phyloP scores from a whole-genome alignment of 2,888 invertebrate species.

The Sinhomidia bicolor region DNA sequence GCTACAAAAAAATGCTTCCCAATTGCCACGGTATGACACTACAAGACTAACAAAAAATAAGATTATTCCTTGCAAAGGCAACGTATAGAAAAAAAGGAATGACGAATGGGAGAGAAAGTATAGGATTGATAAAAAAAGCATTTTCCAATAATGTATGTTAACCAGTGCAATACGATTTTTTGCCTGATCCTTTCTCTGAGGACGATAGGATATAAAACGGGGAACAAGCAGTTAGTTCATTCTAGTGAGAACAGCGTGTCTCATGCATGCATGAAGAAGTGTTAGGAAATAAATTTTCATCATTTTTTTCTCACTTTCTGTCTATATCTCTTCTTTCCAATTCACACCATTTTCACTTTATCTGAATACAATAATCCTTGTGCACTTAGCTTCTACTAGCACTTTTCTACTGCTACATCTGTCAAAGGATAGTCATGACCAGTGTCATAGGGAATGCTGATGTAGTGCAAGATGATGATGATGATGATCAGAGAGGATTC shows the following conservation, averaged over 20 bases:
- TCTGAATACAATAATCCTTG: conserved; percentile 50
- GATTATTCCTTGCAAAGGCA: background rate
- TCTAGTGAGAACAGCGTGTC: conserved; percentile 20
- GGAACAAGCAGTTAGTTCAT: background rate
- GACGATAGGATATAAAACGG: background rate
- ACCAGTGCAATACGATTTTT: background rate
- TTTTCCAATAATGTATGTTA: background rate
- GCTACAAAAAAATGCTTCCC: no score
- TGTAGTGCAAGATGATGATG: background rate
- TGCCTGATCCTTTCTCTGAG: background rate
- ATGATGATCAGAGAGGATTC: conserved; percentile 47
- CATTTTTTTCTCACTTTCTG: conserved; percentile 9
- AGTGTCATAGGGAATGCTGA: conserved; percentile 8
- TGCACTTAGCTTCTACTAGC: conserved; percentile 34
- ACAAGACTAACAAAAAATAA: background rate
- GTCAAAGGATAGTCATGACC: no score
- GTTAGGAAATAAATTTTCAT: conserved; percentile 51
- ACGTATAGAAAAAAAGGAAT: background rate
- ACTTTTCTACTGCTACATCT: conserved; percentile 33
- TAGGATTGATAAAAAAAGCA: background rate
- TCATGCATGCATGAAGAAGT: conserved; percentile 38
- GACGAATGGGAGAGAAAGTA: background rate
- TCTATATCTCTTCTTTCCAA: background rate
- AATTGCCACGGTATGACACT: no score
- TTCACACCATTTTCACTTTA: conserved; percentile 40